Evolutionary conservation across 2,113 vertebrate genomes (phyloP), one percentile per base, ranked within the genome.

Genomic region (Parus major): DNA sequence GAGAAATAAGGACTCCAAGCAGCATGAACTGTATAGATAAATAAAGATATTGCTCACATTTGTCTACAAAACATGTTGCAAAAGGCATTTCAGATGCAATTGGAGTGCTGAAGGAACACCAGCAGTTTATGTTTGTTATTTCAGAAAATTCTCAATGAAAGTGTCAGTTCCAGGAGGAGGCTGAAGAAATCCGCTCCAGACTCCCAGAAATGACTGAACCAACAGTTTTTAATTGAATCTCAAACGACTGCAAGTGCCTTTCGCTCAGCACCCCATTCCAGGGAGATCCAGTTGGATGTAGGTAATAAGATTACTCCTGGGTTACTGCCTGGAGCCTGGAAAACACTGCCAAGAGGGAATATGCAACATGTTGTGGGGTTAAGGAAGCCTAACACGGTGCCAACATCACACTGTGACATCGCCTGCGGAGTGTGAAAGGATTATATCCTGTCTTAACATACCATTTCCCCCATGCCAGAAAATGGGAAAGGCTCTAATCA

Each of bases 391-490:
- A 93, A 97, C 97, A 17, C 70, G 86, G 97, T 98, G 98, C 98
- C 98, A 98, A 92, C 97, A 97, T 97, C 98, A 97, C 95, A 96
- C 97, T 97, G 97, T 97, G 96, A 97, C 97, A 97, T 97, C 94
- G 97, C 97, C 97, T 97, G 96, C 96, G 55, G 98, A 97, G 97
- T 98, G 98, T 97, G 98, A 98, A 98, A 96, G 96, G 97, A 98
- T 98, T 98, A 97, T 97, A 98, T 98, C 97, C 98, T 98, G 97
- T 98, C 97, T 97, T 97, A 98, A 97, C 98, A 98, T 97, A 97
- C 97, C 97, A 96, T 97, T 97, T 97, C 96, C 93, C 97, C 96
- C 92, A 68, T 97, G 97, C 97, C 97, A 97, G 97, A 97, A 94
- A 94, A 90, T 35, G 94, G 96, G 90, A 96, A 95, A 96, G 94